Evolutionary conservation across 2,888 invertebrate genomes (phyloP), one percentile per base, ranked within the genome.

Genomic region (Seira sanloemensis): DNA sequence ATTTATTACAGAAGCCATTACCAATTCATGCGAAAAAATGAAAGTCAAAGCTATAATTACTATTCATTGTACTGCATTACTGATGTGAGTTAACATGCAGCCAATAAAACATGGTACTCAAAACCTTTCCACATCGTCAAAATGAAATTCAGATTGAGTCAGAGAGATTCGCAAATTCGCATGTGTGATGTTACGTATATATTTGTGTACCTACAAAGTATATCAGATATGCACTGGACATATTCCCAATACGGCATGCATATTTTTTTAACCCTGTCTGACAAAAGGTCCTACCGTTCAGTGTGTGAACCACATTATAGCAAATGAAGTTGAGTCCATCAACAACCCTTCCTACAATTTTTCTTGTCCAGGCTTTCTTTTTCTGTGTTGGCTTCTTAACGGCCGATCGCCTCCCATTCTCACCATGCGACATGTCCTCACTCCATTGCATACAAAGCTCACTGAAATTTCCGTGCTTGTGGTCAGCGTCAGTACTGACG

Each of bases 1-100:
- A 76, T 76, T 76, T 76, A 67, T 67, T 25, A 78, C 69, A 78
- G 62, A 37, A 69, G 62, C 24, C 58, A 62, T 77, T 68, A 21
- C 69, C 62, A 62, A 21, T 62, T 62, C 62, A 62, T 62, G 23
- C 23, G 16, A 50, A 62, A 62, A 62, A 62, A 62, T n/a, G 62
- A 62, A 62, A 37, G 37, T 37, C n/a, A 37, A 37, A 62, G 62
- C 62, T 23, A 62, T 62, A 62, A 62, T 62, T 62, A 37, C 37
- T 12, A 62, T 23, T 62, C 23, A 23, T 62, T 62, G 62, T 62
- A 62, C 23, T 12, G 23, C 23, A 62, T 23, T 21, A n/a, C 58
- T 4, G 18, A 58, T n/a, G 4, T 18, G 18, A 62, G 37, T 12
- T 12, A 62, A 62, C 62, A 62, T n/a, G n/a, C n/a, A 50, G 50